phyloP scores from a whole-genome alignment of 2,888 invertebrate genomes.

The Pedicia rivosa region DNA sequence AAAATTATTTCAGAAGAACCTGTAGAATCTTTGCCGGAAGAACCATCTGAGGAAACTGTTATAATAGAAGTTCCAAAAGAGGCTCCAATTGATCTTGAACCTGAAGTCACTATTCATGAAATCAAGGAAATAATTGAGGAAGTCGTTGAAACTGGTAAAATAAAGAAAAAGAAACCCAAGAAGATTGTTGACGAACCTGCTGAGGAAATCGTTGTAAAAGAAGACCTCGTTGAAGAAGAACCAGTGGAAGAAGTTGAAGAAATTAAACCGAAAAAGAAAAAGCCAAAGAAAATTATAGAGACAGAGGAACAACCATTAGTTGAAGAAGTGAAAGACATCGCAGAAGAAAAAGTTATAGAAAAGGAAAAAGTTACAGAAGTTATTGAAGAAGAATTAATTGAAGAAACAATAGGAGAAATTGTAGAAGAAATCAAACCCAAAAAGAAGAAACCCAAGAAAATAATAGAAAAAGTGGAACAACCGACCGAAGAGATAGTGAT shows the following conservation, averaged over 20 bases:
- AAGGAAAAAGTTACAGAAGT: constrained; percentile 18
- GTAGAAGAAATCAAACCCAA: constrained; percentile 12
- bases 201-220: constrained; percentile 18
- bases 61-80: constrained; percentile 1
- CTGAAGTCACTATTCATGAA: constrained; percentile 20
- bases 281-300: constrained; percentile 22
- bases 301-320: constrained; percentile 21
- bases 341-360: constrained; percentile 19
- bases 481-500: constrained; percentile 18
- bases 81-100: constrained; percentile 17
- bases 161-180: constrained; percentile 26
- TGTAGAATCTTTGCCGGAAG: too few species aligned
- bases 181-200: constrained; percentile 25
- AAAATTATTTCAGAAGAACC: too few species aligned
- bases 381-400: constrained; percentile 17
- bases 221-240: constrained; percentile 24
- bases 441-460: constrained; percentile 15
- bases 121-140: constrained; percentile 22
- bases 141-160: constrained; percentile 20
- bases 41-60: constrained; percentile 25
- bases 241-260: constrained; percentile 20
- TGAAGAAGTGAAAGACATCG: constrained; percentile 9
- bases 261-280: constrained; percentile 22
- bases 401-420: constrained; percentile 2
- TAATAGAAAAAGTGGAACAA: constrained; percentile 15